Evolutionary conservation across 2,888 invertebrate genomes (phyloP), one percentile per base, ranked within the genome.

Genomic region (Phengaris arion): DNA sequence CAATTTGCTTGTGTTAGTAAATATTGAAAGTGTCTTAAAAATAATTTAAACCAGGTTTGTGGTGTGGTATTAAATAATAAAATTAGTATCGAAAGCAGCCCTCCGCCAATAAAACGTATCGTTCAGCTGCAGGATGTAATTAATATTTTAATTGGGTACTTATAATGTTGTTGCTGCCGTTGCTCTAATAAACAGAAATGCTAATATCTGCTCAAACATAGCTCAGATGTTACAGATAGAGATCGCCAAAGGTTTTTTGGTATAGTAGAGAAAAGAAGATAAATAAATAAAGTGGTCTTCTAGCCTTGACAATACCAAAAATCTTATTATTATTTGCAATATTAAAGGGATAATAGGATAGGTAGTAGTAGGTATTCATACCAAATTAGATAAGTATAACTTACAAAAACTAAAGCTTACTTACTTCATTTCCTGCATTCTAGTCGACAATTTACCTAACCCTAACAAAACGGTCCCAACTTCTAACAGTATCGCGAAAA

Each of bases 101-200:
- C 72, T 52, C 22, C 72, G 13, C 51, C 72, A 52, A 12, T 72
- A 72, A 72, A 72, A 72, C 72, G 72, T 54, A 72, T 72, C 72
- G 13, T 54, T 72, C 74, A 22, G 70, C 88, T 89, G 88, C 89
- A 89, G 88, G 87, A 85, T 88, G 92, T 91, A 93, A 92, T 93
- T 93, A 93, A 92, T 92, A 92, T 92, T 93, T 93, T 92, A 92
- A 93, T 92, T 92, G 92, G 91, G 90, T 90, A 90, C 91, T 92
- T 90, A 86, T 87, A 88, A 90, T 91, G 90, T 89, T 90, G 90
- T 89, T 89, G 90, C 89, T 88, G 84, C 52, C 52, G 52, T 12
- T 45, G 59, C 59, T 59, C 59, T 22, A 52, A 35, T 64, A 64
- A 64, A 64, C 45, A 64, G 64, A 35, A 12, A 35, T 85, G 89